Conservation (phyloP, 2,113 vertebrate genomes). For the Ginglymostoma cirratum region DNA sequence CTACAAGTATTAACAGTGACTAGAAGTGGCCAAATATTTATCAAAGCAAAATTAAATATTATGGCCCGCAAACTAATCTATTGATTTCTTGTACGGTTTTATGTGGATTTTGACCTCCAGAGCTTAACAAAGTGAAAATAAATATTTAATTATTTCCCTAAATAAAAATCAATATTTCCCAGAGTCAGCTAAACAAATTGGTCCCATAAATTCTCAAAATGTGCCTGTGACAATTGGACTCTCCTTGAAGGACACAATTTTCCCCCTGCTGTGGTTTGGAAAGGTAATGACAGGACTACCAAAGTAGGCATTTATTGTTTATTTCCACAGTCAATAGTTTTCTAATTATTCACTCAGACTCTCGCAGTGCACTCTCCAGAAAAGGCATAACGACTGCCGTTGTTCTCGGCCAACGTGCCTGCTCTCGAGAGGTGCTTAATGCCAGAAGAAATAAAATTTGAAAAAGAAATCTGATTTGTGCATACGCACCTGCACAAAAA, state of each 20-base stretch:
- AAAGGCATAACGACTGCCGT: neutral
- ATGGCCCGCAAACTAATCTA: constrained; percentile 45
- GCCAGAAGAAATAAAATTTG: neutral
- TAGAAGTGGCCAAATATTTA: neutral
- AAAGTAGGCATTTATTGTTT: neutral
- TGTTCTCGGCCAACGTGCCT: neutral
- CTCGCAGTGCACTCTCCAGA: neutral
- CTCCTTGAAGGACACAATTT: neutral
- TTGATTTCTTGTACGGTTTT: constrained; percentile 49
- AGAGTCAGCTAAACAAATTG: constrained; percentile 52
- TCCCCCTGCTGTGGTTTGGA: neutral
- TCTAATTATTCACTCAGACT: neutral
- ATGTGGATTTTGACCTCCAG: constrained; percentile 53
- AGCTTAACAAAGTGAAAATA: constrained; percentile 72
- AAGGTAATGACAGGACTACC: neutral
- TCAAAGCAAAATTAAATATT: constrained; percentile 39
- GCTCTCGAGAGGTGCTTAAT: neutral
- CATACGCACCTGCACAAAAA: neutral
- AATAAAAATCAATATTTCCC: constrained; percentile 62
- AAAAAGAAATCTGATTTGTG: neutral
- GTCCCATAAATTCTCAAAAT: constrained; percentile 43
- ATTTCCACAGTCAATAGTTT: neutral
- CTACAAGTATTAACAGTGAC: neutral
- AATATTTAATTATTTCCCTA: constrained; percentile 72
- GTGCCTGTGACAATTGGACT: neutral